A percentile compares a stretch with the other conserved stretches of the same genome.
Conservation (phyloP, 1,140 invertebrate genomes). For the Phocides pigmalion region DNA sequence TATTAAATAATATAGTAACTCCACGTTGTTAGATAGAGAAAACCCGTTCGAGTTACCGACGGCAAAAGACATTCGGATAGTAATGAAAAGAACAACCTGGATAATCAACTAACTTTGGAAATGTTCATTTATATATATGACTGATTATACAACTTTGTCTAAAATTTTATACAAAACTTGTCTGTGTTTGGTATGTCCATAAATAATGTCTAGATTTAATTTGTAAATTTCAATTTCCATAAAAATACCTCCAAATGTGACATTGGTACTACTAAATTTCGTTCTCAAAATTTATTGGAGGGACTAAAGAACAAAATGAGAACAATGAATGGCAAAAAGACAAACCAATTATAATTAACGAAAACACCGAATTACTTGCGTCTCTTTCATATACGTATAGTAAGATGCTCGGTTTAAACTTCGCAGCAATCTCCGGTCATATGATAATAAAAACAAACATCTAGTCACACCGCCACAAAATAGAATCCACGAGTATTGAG, state of each 20-base stretch:
- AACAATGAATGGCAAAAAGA: background rate
- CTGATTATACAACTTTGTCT: too few species aligned
- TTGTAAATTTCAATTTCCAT: too few species aligned
- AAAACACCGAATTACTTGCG: constrained; percentile 1
- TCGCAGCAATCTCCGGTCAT: constrained; percentile 71
- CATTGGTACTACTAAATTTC: too few species aligned
- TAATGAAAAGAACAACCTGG: too few species aligned
- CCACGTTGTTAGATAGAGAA: too few species aligned
- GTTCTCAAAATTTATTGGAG: too few species aligned
- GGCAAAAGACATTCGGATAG: too few species aligned
- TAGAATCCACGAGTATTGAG: constrained; percentile 78
- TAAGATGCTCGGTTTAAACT: constrained; percentile 40
- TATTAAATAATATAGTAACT: too few species aligned
- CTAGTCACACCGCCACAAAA: constrained; percentile 76
- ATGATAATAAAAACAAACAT: constrained; percentile 84
- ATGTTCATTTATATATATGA: background rate
- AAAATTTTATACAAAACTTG: background rate
- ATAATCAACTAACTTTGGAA: background rate
- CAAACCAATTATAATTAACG: background rate
- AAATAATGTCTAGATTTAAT: too few species aligned
- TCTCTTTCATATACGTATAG: constrained; percentile 30
- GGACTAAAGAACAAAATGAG: background rate
- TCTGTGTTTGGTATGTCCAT: too few species aligned
- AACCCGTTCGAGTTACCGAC: too few species aligned
- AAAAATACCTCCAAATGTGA: too few species aligned